Evolutionary conservation across 1,140 invertebrate genomes (phyloP).

Genomic region (Colletes gigas): DNA sequence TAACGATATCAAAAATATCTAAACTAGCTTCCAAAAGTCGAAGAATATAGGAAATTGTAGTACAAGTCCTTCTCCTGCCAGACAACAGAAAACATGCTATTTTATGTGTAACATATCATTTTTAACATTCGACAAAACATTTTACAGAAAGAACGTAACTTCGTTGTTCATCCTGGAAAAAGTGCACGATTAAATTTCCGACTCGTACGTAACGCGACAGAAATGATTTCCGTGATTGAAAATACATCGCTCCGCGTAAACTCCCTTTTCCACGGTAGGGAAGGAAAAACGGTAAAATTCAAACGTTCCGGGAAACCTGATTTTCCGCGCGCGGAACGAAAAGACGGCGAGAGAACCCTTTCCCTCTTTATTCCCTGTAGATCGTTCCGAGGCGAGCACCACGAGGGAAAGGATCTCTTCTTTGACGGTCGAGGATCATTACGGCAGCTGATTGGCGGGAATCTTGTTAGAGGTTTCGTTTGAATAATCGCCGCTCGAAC

Average conservation of each 20-base stretch:
- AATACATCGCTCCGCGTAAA: neutral
- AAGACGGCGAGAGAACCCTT: conserved; percentile 40
- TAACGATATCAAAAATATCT: too few species aligned
- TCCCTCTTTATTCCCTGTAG: conserved; percentile 41
- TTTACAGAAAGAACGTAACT: too few species aligned
- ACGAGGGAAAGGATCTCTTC: conserved; percentile 43
- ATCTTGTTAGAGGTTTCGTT: conserved; percentile 80
- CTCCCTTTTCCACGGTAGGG: neutral
- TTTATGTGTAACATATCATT: too few species aligned
- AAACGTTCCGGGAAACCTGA: conserved; percentile 7
- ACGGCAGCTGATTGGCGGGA: conserved; percentile 77
- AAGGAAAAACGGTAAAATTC: neutral
- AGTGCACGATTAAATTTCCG: neutral
- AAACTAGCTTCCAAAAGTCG: too few species aligned
- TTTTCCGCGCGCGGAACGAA: conserved; percentile 29
- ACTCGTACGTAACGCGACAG: neutral
- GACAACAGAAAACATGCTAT: too few species aligned
- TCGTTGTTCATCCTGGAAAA: neutral
- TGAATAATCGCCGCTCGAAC: conserved; percentile 78
- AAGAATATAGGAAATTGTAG: too few species aligned
- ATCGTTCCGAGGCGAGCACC: conserved; percentile 37
- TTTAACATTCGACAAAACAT: too few species aligned
- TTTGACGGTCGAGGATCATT: conserved; percentile 69
- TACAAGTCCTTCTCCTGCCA: too few species aligned
- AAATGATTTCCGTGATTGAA: neutral